phyloP scores from a whole-genome alignment of 1,140 invertebrate species.

The Nymphalis io region DNA sequence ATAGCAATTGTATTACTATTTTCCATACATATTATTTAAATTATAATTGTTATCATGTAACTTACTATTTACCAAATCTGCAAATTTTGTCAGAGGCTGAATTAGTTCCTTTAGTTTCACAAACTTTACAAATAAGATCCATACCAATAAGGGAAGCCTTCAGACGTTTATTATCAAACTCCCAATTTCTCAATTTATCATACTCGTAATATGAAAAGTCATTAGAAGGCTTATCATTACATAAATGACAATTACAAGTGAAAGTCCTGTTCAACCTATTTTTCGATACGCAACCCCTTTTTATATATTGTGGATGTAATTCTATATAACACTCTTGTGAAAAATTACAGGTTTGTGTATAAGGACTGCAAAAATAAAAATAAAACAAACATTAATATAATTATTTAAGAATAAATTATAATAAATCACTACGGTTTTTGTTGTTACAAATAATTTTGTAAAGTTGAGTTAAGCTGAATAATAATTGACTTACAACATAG shows the following conservation, averaged over 20 bases:
- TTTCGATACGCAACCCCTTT: slow-evolving; percentile 54
- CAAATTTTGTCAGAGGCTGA: slow-evolving; percentile 43
- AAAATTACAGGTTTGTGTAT: slow-evolving; percentile 38
- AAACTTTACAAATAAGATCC: slow-evolving; percentile 58
- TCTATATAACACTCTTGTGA: slow-evolving; percentile 52
- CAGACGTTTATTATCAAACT: slow-evolving; percentile 56
- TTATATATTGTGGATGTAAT: slow-evolving; percentile 57
- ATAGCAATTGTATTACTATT: not conserved
- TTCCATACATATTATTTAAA: not conserved
- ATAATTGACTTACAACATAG: not conserved
- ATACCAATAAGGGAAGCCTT: slow-evolving; percentile 39
- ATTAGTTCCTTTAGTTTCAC: slow-evolving; percentile 52
- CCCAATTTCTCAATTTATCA: slow-evolving; percentile 55
- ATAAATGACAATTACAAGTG: slow-evolving; percentile 64
- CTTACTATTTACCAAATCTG: slow-evolving; percentile 53
- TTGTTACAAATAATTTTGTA: too few species aligned
- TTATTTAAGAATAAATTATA: too few species aligned
- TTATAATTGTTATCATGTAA: slow-evolving; percentile 3
- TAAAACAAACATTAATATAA: not conserved
- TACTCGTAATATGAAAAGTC: slow-evolving; percentile 58
- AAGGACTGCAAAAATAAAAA: slow-evolving; percentile 22
- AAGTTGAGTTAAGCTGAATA: too few species aligned
- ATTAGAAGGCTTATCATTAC: slow-evolving; percentile 63
- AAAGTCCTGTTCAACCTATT: slow-evolving; percentile 54
- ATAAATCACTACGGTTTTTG: too few species aligned